Evolutionary conservation across 2,113 vertebrate species (phyloP), one percentile per base, ranked within the genome.

Genomic region (Neolamprologus variostigma): DNA sequence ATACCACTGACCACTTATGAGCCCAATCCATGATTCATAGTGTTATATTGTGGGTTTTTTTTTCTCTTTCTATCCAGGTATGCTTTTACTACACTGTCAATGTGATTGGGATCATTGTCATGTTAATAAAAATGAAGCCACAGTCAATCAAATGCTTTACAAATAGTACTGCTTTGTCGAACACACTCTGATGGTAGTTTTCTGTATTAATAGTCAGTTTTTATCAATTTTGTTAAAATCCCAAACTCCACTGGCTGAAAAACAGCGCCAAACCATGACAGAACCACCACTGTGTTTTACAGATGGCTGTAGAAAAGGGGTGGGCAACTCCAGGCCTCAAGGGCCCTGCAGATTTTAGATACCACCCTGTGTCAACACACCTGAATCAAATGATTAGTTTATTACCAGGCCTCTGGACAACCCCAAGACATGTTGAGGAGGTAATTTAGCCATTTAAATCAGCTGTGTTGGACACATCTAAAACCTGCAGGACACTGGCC

Each of bases 21-120:
- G 54, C 9, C 59, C 59, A 63, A 6, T 63, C 31, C 28, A 35
- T 19, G 28, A 63, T 33, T 63, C 16, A 35, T 11, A 35, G 59
- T 35, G 16, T 63, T 63, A 33, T 17, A 63, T 19, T 33, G 28
- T 63, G 57, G 45, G 45, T 0, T 0, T 0, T 6, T 17, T n/a
- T 66, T 2, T 0, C 61, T 66, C 61, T 37, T 26, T 66, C 13
- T 73, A 73, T 45, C 13, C 21, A 76, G 68, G 23, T 28, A 76
- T 28, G 40, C 9, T 76, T 76, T 26, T 47, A 76, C 40, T 76
- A 45, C 40, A 76, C 23, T 28, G 68, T 45, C 40, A 47, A 4
- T 76, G 68, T 76, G 68, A 47, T 76, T 76, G 23, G 23, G 21
- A 76, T 76, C 68, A 76, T 28, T 47, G 8, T 26, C 21, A 17